phyloP scores from a whole-genome alignment of 2,797 vertebrate species.

The Sciaenops ocellatus region DNA sequence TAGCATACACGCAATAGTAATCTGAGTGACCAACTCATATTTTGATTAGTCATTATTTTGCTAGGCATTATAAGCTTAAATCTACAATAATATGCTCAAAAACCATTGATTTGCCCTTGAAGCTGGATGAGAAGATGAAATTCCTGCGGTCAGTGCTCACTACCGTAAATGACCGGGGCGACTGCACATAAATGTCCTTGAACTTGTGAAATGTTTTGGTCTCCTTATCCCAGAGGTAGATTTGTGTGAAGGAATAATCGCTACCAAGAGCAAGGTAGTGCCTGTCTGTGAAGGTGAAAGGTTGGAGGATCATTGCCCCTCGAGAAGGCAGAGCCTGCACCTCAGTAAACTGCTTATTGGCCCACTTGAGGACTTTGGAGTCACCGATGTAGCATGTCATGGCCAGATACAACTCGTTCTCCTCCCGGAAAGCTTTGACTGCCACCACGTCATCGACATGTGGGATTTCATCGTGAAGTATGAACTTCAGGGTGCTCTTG shows the following conservation, averaged over 20 bases:
- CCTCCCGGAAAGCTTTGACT: slow-evolving; percentile 92
- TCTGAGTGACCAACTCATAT: not conserved
- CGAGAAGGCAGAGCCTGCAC: slow-evolving; percentile 95
- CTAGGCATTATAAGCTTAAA: slow-evolving; percentile 86
- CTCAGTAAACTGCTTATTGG: slow-evolving; percentile 92
- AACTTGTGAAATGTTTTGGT: slow-evolving; percentile 92
- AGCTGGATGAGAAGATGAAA: slow-evolving; percentile 97
- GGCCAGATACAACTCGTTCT: slow-evolving; percentile 89
- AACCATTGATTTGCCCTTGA: slow-evolving; percentile 97
- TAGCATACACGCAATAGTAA: slow-evolving; percentile 34
- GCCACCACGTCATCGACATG: slow-evolving; percentile 94
- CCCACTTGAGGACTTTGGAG: slow-evolving; percentile 96
- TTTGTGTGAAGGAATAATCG: slow-evolving; percentile 98
- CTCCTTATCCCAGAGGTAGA: slow-evolving; percentile 94
- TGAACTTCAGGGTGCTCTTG: slow-evolving; percentile 92
- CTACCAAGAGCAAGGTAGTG: slow-evolving; percentile 96
- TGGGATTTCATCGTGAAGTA: slow-evolving; percentile 90
- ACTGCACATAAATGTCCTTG: slow-evolving; percentile 97
- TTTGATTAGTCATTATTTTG: slow-evolving; percentile 24
- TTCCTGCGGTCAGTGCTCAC: slow-evolving; percentile 92
- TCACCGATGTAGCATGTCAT: slow-evolving; percentile 97
- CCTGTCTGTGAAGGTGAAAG: slow-evolving; percentile 91
- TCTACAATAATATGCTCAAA: slow-evolving; percentile 95
- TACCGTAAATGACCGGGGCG: slow-evolving; percentile 93
- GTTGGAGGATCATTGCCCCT: slow-evolving; percentile 96